Evolutionary conservation across 1,140 invertebrate genomes (phyloP).

Genomic region (Drosophila ironensis): DNA sequence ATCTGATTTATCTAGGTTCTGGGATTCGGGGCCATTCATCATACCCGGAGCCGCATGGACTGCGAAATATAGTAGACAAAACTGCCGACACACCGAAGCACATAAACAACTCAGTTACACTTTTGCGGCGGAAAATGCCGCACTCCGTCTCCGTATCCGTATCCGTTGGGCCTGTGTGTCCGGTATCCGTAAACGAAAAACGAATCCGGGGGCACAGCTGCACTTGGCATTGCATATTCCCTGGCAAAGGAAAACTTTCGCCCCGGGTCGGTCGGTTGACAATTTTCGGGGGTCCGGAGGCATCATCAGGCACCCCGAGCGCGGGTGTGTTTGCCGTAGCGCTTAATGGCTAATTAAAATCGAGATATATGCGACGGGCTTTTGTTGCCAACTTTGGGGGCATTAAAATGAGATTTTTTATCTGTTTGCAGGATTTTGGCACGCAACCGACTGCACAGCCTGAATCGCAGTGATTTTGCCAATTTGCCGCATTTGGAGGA

Average conservation of each 20-base stretch:
- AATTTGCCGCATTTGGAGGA: constrained; percentile 73
- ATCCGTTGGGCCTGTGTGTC: background rate
- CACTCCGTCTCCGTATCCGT: background rate
- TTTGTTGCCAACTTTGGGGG: constrained; percentile 44
- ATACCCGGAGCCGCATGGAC: background rate
- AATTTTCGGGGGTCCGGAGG: no score
- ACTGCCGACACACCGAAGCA: constrained; percentile 43
- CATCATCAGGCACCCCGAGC: background rate
- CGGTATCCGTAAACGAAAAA: background rate
- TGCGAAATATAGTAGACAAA: constrained; percentile 35
- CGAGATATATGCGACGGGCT: constrained; percentile 47
- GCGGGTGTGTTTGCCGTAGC: constrained; percentile 8
- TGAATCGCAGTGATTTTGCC: constrained; percentile 62
- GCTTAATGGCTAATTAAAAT: constrained; percentile 73
- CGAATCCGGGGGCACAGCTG: constrained; percentile 56
- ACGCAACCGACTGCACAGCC: constrained; percentile 64
- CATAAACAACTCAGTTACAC: constrained; percentile 78
- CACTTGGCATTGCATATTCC: constrained; percentile 45
- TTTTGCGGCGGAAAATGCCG: constrained; percentile 31
- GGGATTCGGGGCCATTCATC: background rate
- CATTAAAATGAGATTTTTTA: constrained; percentile 68
- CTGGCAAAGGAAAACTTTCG: background rate
- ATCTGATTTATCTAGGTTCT: no score
- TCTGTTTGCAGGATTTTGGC: constrained; percentile 71
- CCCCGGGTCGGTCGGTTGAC: no score